phyloP scores from a whole-genome alignment of 2,113 vertebrate genomes.

The Calidris pygmaea region DNA sequence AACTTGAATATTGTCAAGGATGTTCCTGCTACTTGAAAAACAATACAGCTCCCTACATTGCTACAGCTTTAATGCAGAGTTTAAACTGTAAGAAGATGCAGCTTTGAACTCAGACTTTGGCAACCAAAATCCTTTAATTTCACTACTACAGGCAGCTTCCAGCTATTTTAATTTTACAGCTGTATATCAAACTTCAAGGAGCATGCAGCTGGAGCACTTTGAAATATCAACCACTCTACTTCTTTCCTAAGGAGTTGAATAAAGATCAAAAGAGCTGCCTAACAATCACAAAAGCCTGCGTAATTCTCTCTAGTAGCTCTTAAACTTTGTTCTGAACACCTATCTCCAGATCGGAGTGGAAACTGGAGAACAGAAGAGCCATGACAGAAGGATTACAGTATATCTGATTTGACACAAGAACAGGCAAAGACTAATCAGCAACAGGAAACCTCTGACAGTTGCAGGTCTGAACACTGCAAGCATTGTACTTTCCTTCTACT shows the following conservation, averaged over 20 bases:
- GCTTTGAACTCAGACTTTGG: neutral
- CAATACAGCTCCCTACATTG: neutral
- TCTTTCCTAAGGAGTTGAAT: neutral
- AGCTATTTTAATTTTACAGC: neutral
- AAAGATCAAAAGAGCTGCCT: neutral
- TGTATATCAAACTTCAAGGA: neutral
- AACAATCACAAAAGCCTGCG: neutral
- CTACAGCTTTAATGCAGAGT: neutral
- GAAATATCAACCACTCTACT: neutral
- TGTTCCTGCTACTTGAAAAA: neutral
- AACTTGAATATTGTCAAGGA: neutral
- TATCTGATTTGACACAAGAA: slow-evolving; percentile 33
- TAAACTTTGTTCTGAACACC: neutral
- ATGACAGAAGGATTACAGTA: neutral
- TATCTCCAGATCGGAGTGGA: slow-evolving; percentile 3
- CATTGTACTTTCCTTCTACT: slow-evolving; percentile 23
- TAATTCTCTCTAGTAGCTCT: neutral
- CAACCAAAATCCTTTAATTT: neutral
- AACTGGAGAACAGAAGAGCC: neutral
- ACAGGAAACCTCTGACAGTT: slow-evolving; percentile 27
- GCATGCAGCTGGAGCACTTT: neutral
- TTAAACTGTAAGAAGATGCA: neutral
- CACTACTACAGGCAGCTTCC: neutral
- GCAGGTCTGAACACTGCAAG: slow-evolving; percentile 18
- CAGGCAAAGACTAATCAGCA: slow-evolving; percentile 4